Base-by-base conservation (phyloP, 2,888 invertebrate genomes). In the Dusona sp. region DNA sequence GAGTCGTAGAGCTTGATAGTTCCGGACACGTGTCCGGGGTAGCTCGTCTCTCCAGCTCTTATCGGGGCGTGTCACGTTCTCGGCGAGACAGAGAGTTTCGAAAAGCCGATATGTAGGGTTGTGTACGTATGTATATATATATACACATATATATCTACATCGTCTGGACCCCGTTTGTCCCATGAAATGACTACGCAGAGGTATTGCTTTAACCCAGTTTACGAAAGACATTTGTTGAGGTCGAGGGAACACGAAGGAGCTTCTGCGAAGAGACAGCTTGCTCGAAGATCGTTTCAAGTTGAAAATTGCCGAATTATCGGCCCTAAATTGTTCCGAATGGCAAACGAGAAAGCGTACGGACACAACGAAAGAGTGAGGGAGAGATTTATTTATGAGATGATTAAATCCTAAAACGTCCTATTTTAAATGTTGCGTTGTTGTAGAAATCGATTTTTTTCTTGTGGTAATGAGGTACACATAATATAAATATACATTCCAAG, bases 11-110 rank as follows among this genome's bases (percentile, higher is more conserved):
- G 29, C 25, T 36, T 74, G 54, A 33, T 78, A 54, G 67, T 68
- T 25, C 67, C 57, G 61, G 85, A 85, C 85, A 82, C 85, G 85
- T 85, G 85, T 79, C 82, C 36, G 54, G 51, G n/a, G 48, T 48
- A 57, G 22, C 45, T 48, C 25, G 78, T 79, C 80, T 65, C 77
- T 25, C 64, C 42, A 38, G 22, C 68, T 48, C 73, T 85, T 85
- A 82, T 85, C 85, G 82, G 78, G 45, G 51, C 29, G 73, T 74
- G 81, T 85, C 85, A 82, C 82, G 82, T 79, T 82, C 73, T 74
- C 68, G 38, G 45, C 54, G 54, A 65, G 77, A 65, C 64, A 57
- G 65, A 79, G 83, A 82, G 78, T 67, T 85, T 74, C 73, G 67
- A 61, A 61, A 79, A 68, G 48, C 82, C 72, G 68, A 73, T 78